phyloP scores from a whole-genome alignment of 2,888 invertebrate genomes.

The Hydriomena furcata region DNA sequence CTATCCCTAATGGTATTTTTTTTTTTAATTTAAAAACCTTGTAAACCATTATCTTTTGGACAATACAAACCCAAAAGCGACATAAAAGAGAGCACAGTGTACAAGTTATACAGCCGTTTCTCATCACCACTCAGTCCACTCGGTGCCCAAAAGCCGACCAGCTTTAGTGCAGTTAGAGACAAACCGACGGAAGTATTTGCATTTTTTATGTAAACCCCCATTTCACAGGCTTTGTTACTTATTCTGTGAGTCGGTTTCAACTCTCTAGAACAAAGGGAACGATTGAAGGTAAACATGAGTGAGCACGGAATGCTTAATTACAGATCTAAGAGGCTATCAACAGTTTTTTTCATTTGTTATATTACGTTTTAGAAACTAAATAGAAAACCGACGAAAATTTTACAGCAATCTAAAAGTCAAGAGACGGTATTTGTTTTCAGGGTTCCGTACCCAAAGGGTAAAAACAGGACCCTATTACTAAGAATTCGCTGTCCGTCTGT shows the following conservation, averaged over 20 bases:
- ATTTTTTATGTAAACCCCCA: conserved; percentile 59
- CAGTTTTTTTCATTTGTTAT: conserved; percentile 27
- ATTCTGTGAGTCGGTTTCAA: not conserved
- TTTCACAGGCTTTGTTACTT: conserved; percentile 32
- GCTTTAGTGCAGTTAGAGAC: conserved; percentile 57
- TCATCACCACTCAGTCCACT: conserved; percentile 36
- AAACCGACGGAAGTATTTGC: conserved; percentile 54
- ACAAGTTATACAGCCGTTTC: conserved; percentile 52
- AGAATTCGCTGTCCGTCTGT: no score
- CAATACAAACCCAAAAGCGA: conserved; percentile 63
- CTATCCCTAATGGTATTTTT: no score
- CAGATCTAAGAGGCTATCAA: conserved; percentile 40
- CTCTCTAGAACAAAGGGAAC: conserved; percentile 13
- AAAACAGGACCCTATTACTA: no score
- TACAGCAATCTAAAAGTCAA: no score
- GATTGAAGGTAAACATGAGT: conserved; percentile 37
- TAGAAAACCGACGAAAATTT: no score
- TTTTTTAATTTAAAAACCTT: no score
- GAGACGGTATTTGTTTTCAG: no score
- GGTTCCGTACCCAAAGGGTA: no score
- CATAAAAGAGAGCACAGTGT: conserved; percentile 61
- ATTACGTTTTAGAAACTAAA: conserved; percentile 1
- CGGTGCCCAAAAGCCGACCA: conserved; percentile 70
- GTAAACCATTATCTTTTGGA: no score
- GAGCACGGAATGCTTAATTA: conserved; percentile 45